phyloP scores from a whole-genome alignment of 2,888 invertebrate genomes.

The Ischnus inquisitorius region DNA sequence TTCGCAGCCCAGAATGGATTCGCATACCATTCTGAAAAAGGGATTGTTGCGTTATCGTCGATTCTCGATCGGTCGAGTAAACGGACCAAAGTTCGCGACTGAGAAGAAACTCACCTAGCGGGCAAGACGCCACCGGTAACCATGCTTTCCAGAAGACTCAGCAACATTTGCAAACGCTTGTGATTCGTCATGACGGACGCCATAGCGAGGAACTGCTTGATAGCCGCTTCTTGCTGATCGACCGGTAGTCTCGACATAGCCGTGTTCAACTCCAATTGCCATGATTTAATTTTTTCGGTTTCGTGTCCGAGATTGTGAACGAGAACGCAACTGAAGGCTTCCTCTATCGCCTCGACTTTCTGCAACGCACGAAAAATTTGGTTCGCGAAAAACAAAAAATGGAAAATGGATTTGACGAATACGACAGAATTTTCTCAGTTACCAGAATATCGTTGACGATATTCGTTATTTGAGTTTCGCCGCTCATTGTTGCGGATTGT shows the following conservation, averaged over 20 bases:
- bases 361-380: constrained; percentile 81
- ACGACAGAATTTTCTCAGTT: background rate
- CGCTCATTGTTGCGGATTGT: constrained; percentile 85
- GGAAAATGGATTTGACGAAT: background rate
- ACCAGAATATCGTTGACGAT: constrained; percentile 90
- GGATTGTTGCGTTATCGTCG: background rate
- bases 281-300: constrained; percentile 89
- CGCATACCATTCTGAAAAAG: constrained; percentile 92
- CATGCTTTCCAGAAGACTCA: constrained; percentile 91
- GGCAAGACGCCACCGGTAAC: constrained; percentile 91
- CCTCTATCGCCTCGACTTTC: constrained; percentile 94
- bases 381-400: constrained; percentile 6
- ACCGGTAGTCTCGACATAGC: constrained; percentile 89
- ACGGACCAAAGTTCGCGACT: background rate
- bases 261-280: constrained; percentile 90
- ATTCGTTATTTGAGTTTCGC: constrained; percentile 88
- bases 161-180: constrained; percentile 91
- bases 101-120: constrained; percentile 87
- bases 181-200: constrained; percentile 92
- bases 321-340: constrained; percentile 95
- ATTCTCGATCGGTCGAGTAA: constrained; percentile 20
- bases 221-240: constrained; percentile 91
- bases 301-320: constrained; percentile 92
- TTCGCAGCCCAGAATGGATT: constrained; percentile 93
- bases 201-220: constrained; percentile 91